A percentile compares a stretch with the other conserved stretches of the same genome.
Evolutionary conservation across 2,113 vertebrate species (phyloP).

Genomic region (Acrocephalus arundinaceus): DNA sequence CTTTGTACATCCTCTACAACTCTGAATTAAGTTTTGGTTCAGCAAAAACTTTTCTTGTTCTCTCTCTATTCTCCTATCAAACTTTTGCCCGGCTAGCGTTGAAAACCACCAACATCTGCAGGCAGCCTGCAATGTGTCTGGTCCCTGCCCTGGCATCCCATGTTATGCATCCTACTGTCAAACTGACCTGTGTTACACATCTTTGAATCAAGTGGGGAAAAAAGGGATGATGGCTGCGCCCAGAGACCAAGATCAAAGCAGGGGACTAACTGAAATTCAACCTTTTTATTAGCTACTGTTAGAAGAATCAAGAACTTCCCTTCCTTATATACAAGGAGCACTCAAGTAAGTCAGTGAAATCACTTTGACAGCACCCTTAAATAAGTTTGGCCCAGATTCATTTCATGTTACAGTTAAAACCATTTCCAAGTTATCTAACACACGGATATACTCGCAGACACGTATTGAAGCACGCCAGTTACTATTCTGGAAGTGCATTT

Average conservation of each 20-base stretch:
- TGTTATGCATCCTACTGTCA: background rate
- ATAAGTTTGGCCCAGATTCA: background rate
- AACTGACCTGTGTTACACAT: background rate
- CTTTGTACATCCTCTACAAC: background rate
- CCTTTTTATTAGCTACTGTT: background rate
- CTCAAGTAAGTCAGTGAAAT: background rate
- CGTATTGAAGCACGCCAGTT: rapidly evolving
- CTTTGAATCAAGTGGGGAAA: background rate
- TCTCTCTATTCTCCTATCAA: background rate
- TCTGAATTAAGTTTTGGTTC: background rate
- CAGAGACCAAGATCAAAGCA: background rate
- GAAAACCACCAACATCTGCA: background rate
- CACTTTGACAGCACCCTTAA: background rate
- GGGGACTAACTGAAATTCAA: background rate
- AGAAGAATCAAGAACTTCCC: background rate
- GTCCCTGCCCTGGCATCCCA: background rate
- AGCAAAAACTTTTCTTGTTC: background rate
- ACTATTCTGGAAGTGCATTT: background rate
- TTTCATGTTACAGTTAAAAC: background rate
- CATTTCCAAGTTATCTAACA: background rate
- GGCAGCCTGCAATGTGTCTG: background rate
- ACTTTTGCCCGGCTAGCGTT: background rate
- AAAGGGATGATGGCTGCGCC: background rate
- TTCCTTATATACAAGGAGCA: background rate
- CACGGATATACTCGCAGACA: background rate